Conservation (phyloP, 1,140 invertebrate species). For the Brachionus koreanus region DNA sequence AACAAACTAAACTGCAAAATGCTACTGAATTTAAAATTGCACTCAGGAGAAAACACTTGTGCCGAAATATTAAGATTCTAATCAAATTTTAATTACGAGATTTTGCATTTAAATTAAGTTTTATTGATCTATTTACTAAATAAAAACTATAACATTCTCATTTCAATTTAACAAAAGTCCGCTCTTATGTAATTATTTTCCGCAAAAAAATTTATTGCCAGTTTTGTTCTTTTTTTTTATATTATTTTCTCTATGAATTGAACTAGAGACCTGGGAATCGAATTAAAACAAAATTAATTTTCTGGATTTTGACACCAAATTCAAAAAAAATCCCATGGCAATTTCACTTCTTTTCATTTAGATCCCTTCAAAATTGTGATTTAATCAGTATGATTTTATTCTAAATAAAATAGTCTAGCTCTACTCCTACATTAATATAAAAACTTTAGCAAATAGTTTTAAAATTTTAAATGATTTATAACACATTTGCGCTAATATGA, state of each 20-base stretch:
- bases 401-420: no score
- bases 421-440: no score
- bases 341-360: no score
- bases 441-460: neutral
- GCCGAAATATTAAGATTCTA: neutral
- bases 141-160: neutral
- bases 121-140: neutral
- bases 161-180: neutral
- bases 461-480: neutral
- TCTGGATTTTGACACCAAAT: neutral
- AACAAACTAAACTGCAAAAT: neutral
- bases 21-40: neutral
- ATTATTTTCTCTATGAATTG: no score
- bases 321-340: neutral
- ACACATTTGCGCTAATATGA: no score
- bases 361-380: no score
- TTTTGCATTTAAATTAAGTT: conserved; percentile 5
- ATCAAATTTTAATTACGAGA: neutral
- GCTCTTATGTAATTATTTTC: neutral
- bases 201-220: neutral
- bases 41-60: neutral
- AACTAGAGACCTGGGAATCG: neutral
- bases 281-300: neutral
- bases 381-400: neutral
- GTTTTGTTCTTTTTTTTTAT: neutral